These are phyloP conservation scores for Bombus picipes DNA, from an alignment of 1,140 invertebrate species.

Conservation along the genomic window DNA sequence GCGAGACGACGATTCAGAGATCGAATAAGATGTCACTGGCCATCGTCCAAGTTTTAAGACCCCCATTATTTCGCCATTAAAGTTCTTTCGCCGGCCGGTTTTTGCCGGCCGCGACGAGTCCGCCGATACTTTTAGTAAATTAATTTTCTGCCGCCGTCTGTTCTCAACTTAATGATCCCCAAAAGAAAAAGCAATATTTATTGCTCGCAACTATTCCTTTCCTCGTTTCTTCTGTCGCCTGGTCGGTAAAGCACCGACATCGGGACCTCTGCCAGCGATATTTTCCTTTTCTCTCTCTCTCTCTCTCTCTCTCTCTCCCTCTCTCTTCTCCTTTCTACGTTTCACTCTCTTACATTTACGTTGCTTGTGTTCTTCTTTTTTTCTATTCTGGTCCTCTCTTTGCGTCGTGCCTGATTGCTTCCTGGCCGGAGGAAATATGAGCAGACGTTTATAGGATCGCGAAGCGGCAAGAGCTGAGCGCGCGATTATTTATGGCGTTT, in stretches of 20 bases:
- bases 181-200: slow-evolving; percentile 73
- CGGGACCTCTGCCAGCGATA: slow-evolving; percentile 63
- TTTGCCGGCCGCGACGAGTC: slow-evolving; percentile 34
- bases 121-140: slow-evolving; percentile 71
- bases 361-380: not conserved
- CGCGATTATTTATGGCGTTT: slow-evolving; percentile 68
- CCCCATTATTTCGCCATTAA: slow-evolving; percentile 73
- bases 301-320: not conserved
- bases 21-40: slow-evolving; percentile 61
- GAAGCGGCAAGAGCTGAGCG: slow-evolving; percentile 35
- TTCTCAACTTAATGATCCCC: slow-evolving; percentile 71
- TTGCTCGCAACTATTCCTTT: slow-evolving; percentile 50
- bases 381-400: not conserved
- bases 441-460: slow-evolving; percentile 66
- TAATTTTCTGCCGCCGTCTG: slow-evolving; percentile 68
- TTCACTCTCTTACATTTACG: not conserved
- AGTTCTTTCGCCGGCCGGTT: slow-evolving; percentile 56
- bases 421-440: slow-evolving; percentile 63
- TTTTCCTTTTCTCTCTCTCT: slow-evolving; percentile 28
- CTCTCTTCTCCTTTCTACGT: not conserved
- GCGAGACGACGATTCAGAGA: slow-evolving; percentile 36
- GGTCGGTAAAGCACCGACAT: slow-evolving; percentile 15
- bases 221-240: slow-evolving; percentile 15
- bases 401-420: slow-evolving; percentile 68
- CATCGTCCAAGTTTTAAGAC: slow-evolving; percentile 63